These are phyloP conservation scores for Amphilophus citrinellus DNA, from an alignment of 2,113 vertebrate species.

Conservation along the genomic window DNA sequence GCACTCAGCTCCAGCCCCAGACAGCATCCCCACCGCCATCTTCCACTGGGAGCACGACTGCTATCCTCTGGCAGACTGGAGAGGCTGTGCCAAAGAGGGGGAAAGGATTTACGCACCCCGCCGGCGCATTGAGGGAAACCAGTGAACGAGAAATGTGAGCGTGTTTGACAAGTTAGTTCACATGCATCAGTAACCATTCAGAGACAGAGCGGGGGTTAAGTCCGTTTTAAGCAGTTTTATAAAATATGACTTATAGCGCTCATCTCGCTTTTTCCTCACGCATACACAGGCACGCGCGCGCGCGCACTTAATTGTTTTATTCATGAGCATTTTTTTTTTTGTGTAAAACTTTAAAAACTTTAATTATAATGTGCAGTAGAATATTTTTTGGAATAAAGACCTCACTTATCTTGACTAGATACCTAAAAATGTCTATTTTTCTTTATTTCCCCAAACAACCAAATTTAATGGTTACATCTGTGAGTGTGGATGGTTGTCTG, in stretches of 20 bases:
- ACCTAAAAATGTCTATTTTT: too few relatives aligned
- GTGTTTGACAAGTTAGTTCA: conserved; percentile 35
- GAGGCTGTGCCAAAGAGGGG: conserved; percentile 44
- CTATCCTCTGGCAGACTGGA: conserved; percentile 63
- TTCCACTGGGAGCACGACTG: conserved; percentile 81
- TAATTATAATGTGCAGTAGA: not conserved
- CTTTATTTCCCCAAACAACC: too few relatives aligned
- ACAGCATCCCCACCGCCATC: conserved; percentile 88
- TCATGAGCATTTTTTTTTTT: not conserved
- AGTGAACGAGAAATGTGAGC: not conserved
- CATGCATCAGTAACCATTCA: not conserved
- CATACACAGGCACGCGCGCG: too few relatives aligned
- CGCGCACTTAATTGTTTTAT: not conserved
- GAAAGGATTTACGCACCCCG: conserved; percentile 52
- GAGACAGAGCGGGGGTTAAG: not conserved
- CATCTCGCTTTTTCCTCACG: not conserved
- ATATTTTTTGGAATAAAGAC: not conserved
- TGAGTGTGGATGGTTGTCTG: too few relatives aligned
- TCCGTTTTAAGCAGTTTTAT: not conserved
- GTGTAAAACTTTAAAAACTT: not conserved
- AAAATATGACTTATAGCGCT: not conserved
- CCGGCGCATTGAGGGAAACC: conserved; percentile 14
- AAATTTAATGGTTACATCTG: not conserved
- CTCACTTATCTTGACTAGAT: not conserved
- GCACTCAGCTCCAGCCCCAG: conserved; percentile 64